These are phyloP conservation scores for Onychomys arenicola DNA, from an alignment of 2,797 vertebrate genomes.

Conservation along the genomic window DNA sequence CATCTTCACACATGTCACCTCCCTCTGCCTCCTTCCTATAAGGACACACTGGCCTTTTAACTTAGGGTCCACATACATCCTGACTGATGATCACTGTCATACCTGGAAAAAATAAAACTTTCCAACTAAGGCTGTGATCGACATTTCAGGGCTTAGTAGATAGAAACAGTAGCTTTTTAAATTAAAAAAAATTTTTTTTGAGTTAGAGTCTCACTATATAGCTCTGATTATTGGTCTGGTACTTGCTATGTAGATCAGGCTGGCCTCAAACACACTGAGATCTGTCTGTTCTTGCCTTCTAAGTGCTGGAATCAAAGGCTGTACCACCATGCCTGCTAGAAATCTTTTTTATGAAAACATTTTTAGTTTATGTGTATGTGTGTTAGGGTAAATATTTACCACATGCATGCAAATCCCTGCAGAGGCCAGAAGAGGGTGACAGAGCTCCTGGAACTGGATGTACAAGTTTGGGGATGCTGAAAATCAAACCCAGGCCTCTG, in stretches of 20 bases:
- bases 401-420: neutral
- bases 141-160: neutral
- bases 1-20: neutral
- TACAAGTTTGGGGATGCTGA: neutral
- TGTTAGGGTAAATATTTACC: neutral
- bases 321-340: neutral
- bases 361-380: neutral
- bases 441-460: neutral
- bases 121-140: neutral
- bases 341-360: neutral
- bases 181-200: too few species aligned
- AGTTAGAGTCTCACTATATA: neutral
- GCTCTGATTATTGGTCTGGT: neutral
- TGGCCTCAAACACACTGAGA: neutral
- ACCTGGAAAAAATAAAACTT: neutral
- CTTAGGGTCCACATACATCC: neutral
- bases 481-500: neutral
- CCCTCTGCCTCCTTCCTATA: neutral
- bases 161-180: neutral
- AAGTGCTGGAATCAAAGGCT: neutral
- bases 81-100: neutral
- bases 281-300: neutral
- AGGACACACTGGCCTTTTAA: neutral
- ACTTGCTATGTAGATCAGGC: neutral
- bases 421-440: neutral